Percentiles rank a stretch among this genome's conserved stretches.
Conservation (phyloP, 2,888 invertebrate genomes). For the Callinectes sapidus region DNA sequence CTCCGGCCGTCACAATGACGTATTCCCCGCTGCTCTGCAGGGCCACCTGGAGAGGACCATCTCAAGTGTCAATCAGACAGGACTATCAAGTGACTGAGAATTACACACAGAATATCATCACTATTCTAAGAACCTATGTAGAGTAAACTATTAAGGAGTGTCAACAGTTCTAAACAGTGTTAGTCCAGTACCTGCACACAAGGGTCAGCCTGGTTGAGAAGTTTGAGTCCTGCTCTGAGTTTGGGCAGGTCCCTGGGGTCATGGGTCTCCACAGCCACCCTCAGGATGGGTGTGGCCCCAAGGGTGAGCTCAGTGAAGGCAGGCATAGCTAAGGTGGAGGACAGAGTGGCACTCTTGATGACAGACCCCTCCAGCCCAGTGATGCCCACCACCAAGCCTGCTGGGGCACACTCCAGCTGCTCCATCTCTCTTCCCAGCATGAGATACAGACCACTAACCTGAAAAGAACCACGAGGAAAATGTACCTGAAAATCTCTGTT, state of each 20-base stretch:
- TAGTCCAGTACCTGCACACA: constrained; percentile 83
- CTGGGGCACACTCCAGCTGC: constrained; percentile 85
- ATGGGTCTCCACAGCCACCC: constrained; percentile 94
- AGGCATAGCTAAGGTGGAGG: constrained; percentile 87
- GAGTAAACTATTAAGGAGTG: not conserved
- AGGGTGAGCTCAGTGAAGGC: constrained; percentile 89
- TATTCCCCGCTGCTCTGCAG: constrained; percentile 96
- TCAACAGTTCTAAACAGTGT: not conserved
- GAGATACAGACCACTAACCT: constrained; percentile 82
- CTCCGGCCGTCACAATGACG: constrained; percentile 95
- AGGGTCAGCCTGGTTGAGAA: constrained; percentile 95
- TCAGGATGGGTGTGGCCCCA: constrained; percentile 89
- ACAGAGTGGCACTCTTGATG: constrained; percentile 92
- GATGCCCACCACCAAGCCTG: constrained; percentile 94
- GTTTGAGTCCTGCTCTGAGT: constrained; percentile 82
- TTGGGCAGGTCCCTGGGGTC: constrained; percentile 86
- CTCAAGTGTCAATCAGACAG: not conserved
- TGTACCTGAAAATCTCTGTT: not conserved
- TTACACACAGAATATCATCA: not conserved
- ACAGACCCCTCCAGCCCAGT: constrained; percentile 90
- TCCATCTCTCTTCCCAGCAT: constrained; percentile 95
- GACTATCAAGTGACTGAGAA: not conserved
- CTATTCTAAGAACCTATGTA: not conserved
- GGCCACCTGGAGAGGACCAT: constrained; percentile 78
- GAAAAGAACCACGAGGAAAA: not conserved